Base-by-base conservation (phyloP, 2,113 vertebrate genomes). In the Perca fluviatilis region DNA sequence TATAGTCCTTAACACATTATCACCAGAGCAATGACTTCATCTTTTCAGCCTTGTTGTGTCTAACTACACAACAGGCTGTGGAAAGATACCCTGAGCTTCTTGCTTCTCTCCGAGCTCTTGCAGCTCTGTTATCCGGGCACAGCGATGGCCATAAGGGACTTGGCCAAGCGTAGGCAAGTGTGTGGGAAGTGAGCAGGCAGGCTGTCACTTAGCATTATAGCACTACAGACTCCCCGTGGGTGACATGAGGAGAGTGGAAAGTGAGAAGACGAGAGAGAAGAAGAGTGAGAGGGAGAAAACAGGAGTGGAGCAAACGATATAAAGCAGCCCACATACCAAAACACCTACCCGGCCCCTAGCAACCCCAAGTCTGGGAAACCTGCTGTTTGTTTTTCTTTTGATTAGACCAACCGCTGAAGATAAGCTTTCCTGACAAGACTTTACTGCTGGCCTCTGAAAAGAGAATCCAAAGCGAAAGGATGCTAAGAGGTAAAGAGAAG, bases 181-280 rank as follows among this genome's bases (percentile, higher is more conserved):
- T 89, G 88, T 93, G 86, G 80, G 91, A 90, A 85, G 92, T 87
- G 88, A 86, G 83, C 82, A 86, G 78, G 79, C 91, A 74, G 79
- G 83, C 89, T 93, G 93, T 94, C 93, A 91, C 91, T 92, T 88
- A 88, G 83, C 80, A 90, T 95, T 87, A 92, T 80, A 86, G 80
- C 62, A 18, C 76, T 57, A 56, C 74, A 83, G 60, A 62, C 82
- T 90, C 88, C 80, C 88, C 46, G 53, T 84, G 77, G 83, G 75
- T 86, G 83, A 90, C 88, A 82, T 68, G 66, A 89, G 83, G 79
- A 77, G 81, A 84, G 88, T 56, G 81, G 80, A 85, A 76, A 89
- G 82, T 71, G 88, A 93, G 85, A 75, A 89, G 84, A 74, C 46
- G 79, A 75, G 74, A 77, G 83, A 69, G 73, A 80, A 11, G 77